Evolutionary conservation across 2,113 vertebrate species (phyloP).

Genomic region (Terrapene triunguis): DNA sequence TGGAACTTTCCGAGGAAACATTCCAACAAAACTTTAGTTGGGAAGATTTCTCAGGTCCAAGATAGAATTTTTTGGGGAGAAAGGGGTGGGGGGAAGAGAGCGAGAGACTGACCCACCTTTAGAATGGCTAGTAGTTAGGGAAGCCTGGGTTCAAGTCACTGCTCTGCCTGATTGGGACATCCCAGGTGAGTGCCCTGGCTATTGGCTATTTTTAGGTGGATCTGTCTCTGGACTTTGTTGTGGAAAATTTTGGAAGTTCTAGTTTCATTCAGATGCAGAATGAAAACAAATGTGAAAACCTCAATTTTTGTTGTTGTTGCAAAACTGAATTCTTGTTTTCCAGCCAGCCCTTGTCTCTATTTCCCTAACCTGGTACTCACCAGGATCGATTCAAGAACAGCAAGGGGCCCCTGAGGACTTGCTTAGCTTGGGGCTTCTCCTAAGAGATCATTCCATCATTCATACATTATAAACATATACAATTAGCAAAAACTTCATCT

Average conservation of each 20-base stretch:
- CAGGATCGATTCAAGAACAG: too few species aligned
- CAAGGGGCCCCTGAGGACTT: too few species aligned
- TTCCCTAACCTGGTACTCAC: too few species aligned
- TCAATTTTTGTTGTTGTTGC: too few species aligned
- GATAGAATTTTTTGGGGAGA: neutral
- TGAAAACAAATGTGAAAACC: too few species aligned
- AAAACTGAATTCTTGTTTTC: too few species aligned
- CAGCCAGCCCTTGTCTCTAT: too few species aligned
- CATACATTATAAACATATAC: too few species aligned
- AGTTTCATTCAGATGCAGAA: neutral
- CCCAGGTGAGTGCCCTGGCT: neutral
- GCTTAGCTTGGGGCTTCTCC: too few species aligned
- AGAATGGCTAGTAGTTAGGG: neutral
- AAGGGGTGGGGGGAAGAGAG: too few species aligned
- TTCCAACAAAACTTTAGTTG: neutral
- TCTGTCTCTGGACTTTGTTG: neutral
- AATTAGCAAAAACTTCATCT: too few species aligned
- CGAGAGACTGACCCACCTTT: neutral
- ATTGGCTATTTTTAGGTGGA: neutral
- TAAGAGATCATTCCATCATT: too few species aligned
- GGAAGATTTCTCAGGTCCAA: neutral
- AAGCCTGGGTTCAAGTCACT: neutral
- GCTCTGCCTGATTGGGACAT: neutral
- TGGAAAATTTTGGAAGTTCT: neutral
- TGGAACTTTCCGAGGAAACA: neutral